Base-by-base conservation (phyloP, 2,888 invertebrate genomes). In the Mythimna lalbum region DNA sequence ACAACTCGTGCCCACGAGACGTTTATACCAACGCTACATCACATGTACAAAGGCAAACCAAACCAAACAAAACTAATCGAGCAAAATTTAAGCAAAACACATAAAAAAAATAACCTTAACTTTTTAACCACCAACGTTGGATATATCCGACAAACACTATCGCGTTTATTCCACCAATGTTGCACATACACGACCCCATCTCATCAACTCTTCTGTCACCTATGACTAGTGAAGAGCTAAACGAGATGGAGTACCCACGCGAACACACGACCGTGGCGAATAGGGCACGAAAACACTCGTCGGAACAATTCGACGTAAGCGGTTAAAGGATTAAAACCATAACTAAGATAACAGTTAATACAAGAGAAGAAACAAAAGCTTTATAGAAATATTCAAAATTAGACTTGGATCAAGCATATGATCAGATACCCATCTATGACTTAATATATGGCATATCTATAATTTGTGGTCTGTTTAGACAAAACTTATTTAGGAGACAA, bases 1-100 rank as follows among this genome's bases (percentile, higher is more conserved):
- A 77, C 78, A 72, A 66, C 47, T 70, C 82, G 69, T 69, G 69
- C 59, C 82, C 69, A 69, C 64, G 57, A 56, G 36, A 73, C 63
- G 60, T 63, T 27, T 53, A 65, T 53, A 69, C 61, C 79, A 80
- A 78, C 79, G 56, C 47, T 60, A 68, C 55, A 79, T 66, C 78
- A 81, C 77, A 69, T 53, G 69, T 55, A 61, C 56, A 50, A 52
- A 71, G 71, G 56, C 43, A n/a, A 43, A 69, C 33, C 23, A 39
- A 31, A 4, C 19, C 39, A n/a, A 14, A 43, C 27, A 33, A 49
- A 33, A 53, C 14, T 23, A 47, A 0, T 47, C 47, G 47, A 49
- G 47, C 47, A 49, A 49, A 49, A 7, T 49, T 49, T 1, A 7
- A 49, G 47, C 47, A n/a, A n/a, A 49, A 49, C 19, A n/a, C n/a